A percentile compares a stretch with the other conserved stretches of the same genome.
Conservation (phyloP, 2,797 vertebrate genomes). For the Danionella dracula region DNA sequence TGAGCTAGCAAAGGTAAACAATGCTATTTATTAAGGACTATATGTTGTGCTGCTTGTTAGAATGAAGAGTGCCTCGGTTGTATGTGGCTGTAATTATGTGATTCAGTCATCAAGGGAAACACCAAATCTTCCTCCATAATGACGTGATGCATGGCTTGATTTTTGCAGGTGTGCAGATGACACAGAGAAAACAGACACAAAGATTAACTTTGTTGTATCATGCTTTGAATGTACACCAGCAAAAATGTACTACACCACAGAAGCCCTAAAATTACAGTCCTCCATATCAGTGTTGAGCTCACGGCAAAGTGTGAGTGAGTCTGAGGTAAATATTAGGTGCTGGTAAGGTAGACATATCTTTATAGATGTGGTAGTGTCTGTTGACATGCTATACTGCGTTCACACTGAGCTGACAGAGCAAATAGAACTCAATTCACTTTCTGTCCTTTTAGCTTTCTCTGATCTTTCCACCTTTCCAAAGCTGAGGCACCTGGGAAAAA, state of each 20-base stretch:
- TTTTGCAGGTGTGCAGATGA: constrained; percentile 4
- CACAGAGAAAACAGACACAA: not conserved
- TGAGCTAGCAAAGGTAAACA: too few species aligned
- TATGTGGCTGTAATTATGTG: constrained; percentile 1
- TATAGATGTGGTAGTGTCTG: not conserved
- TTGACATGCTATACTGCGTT: not conserved
- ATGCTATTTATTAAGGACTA: too few species aligned
- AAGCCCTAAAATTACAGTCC: not conserved
- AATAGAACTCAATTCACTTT: constrained; percentile 1
- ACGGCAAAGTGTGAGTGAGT: constrained; percentile 3
- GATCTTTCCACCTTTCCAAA: too few species aligned
- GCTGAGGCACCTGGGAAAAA: not conserved
- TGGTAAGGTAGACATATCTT: not conserved
- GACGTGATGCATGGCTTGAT: constrained; percentile 10
- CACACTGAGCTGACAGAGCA: constrained; percentile 11
- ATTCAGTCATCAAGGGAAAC: constrained; percentile 13
- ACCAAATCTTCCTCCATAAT: constrained; percentile 1
- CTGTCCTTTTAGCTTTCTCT: constrained; percentile 2
- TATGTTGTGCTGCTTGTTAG: too few species aligned
- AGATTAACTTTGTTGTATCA: not conserved
- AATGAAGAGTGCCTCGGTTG: too few species aligned
- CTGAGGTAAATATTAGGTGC: constrained; percentile 17
- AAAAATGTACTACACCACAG: not conserved
- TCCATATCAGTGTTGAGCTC: not conserved
- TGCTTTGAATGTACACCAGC: constrained; percentile 4